Percentiles rank a stretch among this genome's conserved stretches.
Evolutionary conservation across 1,140 invertebrate species (phyloP).

Genomic region (Augochlora pura): DNA sequence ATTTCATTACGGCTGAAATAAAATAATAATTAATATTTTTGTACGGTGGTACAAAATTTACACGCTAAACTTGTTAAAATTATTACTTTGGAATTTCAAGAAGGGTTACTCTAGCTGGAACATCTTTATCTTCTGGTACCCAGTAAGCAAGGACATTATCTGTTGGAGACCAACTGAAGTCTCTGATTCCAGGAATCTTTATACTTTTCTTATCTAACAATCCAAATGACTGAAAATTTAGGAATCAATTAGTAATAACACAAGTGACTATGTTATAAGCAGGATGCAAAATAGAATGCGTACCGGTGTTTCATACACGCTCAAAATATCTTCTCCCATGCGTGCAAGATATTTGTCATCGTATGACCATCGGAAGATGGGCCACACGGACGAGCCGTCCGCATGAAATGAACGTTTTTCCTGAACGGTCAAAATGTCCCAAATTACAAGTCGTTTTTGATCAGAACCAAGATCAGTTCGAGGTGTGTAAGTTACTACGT

Average conservation of each 20-base stretch:
- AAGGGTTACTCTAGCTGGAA: conserved; percentile 91
- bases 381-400: conserved; percentile 92
- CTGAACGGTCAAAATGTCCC: conserved; percentile 96
- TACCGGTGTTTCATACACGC: conserved; percentile 97
- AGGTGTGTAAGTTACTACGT: conserved; percentile 95
- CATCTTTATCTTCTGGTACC: conserved; percentile 98
- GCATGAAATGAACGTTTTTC: conserved; percentile 95
- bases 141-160: conserved; percentile 98
- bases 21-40: conserved; percentile 4
- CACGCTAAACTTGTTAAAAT: conserved; percentile 1
- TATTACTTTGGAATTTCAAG: conserved; percentile 89
- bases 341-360: conserved; percentile 98
- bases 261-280: background rate
- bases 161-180: conserved; percentile 99
- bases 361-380: conserved; percentile 97
- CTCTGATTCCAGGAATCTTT: conserved; percentile 94
- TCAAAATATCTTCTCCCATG: conserved; percentile 91
- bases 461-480: conserved; percentile 84
- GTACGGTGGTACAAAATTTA: background rate
- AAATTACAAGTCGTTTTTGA: conserved; percentile 91
- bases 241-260: background rate
- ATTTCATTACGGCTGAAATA: conserved; percentile 89
- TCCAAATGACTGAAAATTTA: conserved; percentile 87
- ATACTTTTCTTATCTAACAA: conserved; percentile 97
- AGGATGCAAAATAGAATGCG: conserved; percentile 54